These are phyloP conservation scores for Myocastor coypus DNA, from an alignment of 2,113 vertebrate genomes.

Conservation along the genomic window DNA sequence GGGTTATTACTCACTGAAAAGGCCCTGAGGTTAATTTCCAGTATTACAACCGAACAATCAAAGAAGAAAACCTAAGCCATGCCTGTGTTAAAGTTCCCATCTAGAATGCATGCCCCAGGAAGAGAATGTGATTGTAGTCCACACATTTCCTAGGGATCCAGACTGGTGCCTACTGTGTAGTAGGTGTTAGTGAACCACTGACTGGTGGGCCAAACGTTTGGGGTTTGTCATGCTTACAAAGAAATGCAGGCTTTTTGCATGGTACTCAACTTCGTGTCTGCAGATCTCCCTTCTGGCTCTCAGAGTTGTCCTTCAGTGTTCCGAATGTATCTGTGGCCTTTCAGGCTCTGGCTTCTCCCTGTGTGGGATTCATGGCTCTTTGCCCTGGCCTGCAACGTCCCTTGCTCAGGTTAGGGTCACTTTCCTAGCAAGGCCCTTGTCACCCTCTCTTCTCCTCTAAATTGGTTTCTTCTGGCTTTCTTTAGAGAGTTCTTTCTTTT, in stretches of 20 bases:
- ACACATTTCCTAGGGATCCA: neutral
- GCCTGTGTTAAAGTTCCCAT: neutral
- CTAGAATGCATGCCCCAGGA: neutral
- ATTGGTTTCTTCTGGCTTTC: neutral
- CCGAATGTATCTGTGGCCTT: neutral
- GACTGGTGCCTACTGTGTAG: neutral
- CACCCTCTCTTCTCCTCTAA: neutral
- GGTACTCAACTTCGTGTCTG: neutral
- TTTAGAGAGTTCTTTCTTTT: neutral
- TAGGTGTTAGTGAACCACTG: neutral
- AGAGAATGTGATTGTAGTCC: neutral
- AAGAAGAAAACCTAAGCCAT: neutral
- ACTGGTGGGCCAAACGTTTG: neutral
- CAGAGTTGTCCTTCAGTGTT: neutral
- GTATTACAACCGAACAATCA: neutral
- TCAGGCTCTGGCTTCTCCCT: neutral
- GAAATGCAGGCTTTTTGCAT: neutral
- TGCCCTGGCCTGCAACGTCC: neutral
- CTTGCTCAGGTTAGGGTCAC: neutral
- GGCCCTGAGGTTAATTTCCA: neutral
- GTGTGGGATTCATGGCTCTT: neutral
- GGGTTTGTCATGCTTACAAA: neutral
- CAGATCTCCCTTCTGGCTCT: neutral
- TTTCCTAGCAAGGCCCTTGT: neutral
- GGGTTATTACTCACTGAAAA: neutral